Conservation (phyloP, 1,140 invertebrate genomes). For the Dermatophagoides farinae region DNA sequence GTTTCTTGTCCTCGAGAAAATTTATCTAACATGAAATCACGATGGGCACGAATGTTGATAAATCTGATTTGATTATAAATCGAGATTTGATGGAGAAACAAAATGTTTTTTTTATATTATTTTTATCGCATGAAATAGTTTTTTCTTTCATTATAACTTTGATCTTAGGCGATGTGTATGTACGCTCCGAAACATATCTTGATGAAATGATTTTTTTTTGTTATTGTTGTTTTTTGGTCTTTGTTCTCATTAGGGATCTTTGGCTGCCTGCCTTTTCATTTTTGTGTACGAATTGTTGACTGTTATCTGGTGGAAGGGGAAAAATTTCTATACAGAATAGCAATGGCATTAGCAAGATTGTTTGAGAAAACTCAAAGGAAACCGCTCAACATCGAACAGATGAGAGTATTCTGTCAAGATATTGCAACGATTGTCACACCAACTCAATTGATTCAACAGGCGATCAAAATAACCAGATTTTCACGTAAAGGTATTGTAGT, state of each 20-base stretch:
- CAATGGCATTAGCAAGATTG: conserved; percentile 6
- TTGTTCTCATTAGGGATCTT: conserved; percentile 14
- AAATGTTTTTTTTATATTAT: too few species aligned
- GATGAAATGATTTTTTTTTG: not conserved
- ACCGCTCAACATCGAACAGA: conserved; percentile 8
- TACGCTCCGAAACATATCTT: not conserved
- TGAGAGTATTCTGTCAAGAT: conserved; percentile 12
- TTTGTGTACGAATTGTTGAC: conserved; percentile 17
- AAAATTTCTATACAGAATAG: conserved; percentile 17
- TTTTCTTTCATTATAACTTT: not conserved
- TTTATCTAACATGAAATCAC: not conserved
- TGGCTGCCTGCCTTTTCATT: conserved; percentile 11
- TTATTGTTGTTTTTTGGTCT: too few species aligned
- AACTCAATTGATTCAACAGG: conserved; percentile 6
- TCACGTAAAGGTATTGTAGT: conserved; percentile 4
- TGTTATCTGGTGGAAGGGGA: conserved; percentile 16
- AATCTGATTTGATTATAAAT: not conserved
- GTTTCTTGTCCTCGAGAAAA: not conserved
- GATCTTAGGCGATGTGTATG: not conserved
- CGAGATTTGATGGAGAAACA: not conserved
- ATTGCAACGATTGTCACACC: conserved; percentile 9
- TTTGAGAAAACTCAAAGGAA: conserved; percentile 9
- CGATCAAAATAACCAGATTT: conserved; percentile 1
- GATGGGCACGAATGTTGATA: not conserved
- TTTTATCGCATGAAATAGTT: not conserved